These are phyloP conservation scores for Halyomorpha halys DNA, from an alignment of 1,140 invertebrate species.

Conservation along the genomic window DNA sequence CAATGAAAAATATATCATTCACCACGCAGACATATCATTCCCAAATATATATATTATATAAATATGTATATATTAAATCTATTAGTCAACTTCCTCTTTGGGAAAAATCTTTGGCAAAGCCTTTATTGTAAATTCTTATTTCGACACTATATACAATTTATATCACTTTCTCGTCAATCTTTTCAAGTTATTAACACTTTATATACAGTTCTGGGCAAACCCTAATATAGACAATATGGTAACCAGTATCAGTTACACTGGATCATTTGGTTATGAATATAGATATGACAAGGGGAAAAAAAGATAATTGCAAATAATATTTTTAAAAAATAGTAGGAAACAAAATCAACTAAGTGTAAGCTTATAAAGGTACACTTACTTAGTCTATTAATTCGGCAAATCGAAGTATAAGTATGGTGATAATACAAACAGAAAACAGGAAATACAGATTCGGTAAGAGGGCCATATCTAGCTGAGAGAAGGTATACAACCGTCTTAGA, in stretches of 20 bases:
- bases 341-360: too few species aligned
- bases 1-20: constrained; percentile 11
- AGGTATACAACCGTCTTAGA: constrained; percentile 43
- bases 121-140: constrained; percentile 8
- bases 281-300: too few species aligned
- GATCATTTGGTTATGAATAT: not conserved
- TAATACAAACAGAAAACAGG: not conserved
- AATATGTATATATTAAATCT: not conserved
- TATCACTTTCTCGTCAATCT: constrained; percentile 17
- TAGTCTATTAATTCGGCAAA: too few species aligned
- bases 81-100: constrained; percentile 6
- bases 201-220: constrained; percentile 9
- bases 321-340: too few species aligned
- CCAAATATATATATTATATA: constrained; percentile 9
- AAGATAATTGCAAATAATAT: too few species aligned
- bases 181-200: constrained; percentile 2
- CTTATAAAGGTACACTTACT: too few species aligned
- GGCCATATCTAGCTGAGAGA: not conserved
- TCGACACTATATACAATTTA: constrained; percentile 16
- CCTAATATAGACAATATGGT: constrained; percentile 3
- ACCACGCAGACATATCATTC: constrained; percentile 11
- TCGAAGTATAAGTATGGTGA: too few species aligned
- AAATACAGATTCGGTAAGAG: constrained; percentile 8
- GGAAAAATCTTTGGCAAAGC: constrained; percentile 9
- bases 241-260: not conserved